phyloP scores from a whole-genome alignment of 2,113 vertebrate genomes.

The Addax nasomaculatus region DNA sequence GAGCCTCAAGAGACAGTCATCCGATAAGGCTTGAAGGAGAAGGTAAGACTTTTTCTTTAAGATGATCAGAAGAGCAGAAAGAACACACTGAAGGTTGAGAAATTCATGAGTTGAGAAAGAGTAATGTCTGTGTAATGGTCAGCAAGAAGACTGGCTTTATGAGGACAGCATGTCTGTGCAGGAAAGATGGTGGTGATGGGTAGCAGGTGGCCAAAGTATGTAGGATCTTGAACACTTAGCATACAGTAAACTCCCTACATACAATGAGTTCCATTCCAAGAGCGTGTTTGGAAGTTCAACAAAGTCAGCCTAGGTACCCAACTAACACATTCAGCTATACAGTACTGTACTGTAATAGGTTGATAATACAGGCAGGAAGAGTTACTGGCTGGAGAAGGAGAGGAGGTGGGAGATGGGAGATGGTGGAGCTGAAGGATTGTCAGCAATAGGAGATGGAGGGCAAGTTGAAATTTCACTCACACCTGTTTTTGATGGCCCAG shows the following conservation, averaged over 20 bases:
- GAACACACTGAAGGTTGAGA: neutral
- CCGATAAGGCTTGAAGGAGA: neutral
- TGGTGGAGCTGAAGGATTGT: neutral
- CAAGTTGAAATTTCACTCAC: neutral
- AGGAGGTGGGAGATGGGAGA: neutral
- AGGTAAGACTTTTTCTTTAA: neutral
- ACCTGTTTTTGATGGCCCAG: neutral
- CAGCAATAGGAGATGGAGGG: fast-evolving
- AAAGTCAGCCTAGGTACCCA: neutral
- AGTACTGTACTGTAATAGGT: neutral
- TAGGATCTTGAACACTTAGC: neutral
- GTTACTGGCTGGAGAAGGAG: neutral
- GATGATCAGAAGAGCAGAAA: neutral
- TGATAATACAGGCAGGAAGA: neutral
- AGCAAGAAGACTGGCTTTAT: neutral
- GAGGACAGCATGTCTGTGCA: neutral
- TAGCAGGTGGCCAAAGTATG: neutral
- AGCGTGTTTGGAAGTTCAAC: neutral
- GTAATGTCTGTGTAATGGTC: neutral
- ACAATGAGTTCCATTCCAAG: neutral
- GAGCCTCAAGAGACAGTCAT: neutral
- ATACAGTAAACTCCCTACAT: neutral
- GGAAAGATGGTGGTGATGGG: too few relatives aligned
- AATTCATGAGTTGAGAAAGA: neutral
- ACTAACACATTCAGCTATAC: neutral